These are phyloP conservation scores for Penaeus vannamei DNA, from an alignment of 1,140 invertebrate genomes.

Conservation along the genomic window DNA sequence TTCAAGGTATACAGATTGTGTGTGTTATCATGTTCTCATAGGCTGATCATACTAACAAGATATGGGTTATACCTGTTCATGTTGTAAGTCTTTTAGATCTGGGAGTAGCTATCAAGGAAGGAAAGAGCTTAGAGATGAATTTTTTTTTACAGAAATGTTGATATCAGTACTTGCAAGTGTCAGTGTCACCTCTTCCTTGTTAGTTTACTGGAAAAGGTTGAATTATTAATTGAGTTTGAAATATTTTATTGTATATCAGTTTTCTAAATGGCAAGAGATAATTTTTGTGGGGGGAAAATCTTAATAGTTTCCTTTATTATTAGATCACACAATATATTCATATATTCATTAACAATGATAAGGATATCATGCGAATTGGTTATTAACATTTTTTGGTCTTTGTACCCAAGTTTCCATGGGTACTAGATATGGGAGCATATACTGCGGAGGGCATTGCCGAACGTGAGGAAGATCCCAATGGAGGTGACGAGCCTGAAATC, in stretches of 20 bases:
- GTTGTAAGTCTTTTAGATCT: no score
- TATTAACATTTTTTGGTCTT: constrained; percentile 16
- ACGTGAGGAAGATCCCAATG: constrained; percentile 71
- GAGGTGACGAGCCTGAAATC: not conserved
- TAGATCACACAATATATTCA: not conserved
- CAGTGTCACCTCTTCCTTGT: no score
- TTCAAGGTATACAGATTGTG: constrained; percentile 72
- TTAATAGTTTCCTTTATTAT: no score
- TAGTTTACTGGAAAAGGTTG: no score
- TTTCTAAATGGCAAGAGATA: no score
- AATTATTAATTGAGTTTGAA: no score
- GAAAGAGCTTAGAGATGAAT: not conserved
- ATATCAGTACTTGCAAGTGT: not conserved
- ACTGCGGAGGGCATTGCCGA: constrained; percentile 76
- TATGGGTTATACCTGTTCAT: no score
- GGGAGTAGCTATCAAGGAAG: no score
- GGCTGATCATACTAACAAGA: no score
- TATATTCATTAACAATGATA: not conserved
- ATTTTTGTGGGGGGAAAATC: no score
- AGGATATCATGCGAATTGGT: not conserved
- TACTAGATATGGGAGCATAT: constrained; percentile 78
- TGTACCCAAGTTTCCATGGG: constrained; percentile 74
- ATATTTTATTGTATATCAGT: no score
- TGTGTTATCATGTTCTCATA: no score
- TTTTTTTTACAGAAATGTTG: not conserved